A percentile compares a stretch with the other conserved stretches of the same genome.
phyloP scores from a whole-genome alignment of 2,888 invertebrate species.

The Heteromyza rotundicornis region DNA sequence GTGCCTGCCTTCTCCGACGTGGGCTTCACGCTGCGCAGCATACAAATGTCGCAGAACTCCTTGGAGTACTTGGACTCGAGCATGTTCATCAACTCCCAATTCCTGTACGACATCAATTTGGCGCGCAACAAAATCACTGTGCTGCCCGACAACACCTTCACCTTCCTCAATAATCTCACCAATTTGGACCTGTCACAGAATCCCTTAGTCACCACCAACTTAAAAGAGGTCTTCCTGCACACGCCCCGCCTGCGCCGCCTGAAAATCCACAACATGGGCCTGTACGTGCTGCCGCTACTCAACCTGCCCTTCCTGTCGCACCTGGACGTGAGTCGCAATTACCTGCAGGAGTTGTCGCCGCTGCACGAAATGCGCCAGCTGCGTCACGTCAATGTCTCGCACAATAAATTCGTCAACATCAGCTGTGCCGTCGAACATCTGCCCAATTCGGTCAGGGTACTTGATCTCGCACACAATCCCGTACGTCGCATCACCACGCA shows the following conservation, averaged over 20 bases:
- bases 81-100: conserved; percentile 83
- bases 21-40: conserved; percentile 77
- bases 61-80: conserved; percentile 87
- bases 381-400: conserved; percentile 76
- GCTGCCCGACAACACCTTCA: conserved; percentile 87
- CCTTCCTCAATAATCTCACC: conserved; percentile 78
- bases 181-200: conserved; percentile 82
- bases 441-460: conserved; percentile 73
- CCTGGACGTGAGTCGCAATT: conserved; percentile 81
- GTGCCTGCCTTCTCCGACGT: conserved; percentile 79
- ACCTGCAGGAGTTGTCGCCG: conserved; percentile 74
- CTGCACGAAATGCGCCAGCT: conserved; percentile 75
- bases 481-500: conserved; percentile 75
- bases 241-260: conserved; percentile 80
- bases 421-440: conserved; percentile 78
- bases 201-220: conserved; percentile 80
- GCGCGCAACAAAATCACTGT: conserved; percentile 83
- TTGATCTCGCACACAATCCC: conserved; percentile 84
- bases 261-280: conserved; percentile 77
- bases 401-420: conserved; percentile 77
- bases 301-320: conserved; percentile 79
- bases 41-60: conserved; percentile 79
- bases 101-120: conserved; percentile 77
- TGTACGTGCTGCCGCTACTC: conserved; percentile 77
- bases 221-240: conserved; percentile 87